Evolutionary conservation across 2,797 vertebrate species (phyloP).

Genomic region (Myotis daubentonii): DNA sequence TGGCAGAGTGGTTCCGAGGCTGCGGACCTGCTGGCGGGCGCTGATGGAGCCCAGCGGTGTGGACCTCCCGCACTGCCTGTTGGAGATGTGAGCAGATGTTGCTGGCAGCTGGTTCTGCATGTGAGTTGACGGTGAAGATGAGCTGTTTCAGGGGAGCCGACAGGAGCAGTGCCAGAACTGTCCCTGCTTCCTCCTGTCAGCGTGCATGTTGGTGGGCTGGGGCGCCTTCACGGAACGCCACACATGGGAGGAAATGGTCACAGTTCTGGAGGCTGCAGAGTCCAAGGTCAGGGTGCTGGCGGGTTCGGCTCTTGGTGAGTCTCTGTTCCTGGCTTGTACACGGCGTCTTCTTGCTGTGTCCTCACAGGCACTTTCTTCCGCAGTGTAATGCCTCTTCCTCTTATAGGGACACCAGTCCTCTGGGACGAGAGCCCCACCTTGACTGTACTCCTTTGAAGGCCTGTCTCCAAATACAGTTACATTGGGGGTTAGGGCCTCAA

Average conservation of each 20-base stretch:
- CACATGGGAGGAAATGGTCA: background rate
- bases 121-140: background rate
- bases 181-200: background rate
- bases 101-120: background rate
- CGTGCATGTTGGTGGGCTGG: background rate
- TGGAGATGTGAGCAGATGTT: background rate
- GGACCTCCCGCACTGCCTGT: background rate
- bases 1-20: background rate
- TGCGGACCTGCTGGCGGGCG: background rate
- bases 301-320: background rate
- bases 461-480: background rate
- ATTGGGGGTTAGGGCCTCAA: background rate
- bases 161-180: background rate
- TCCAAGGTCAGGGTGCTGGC: background rate
- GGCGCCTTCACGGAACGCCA: background rate
- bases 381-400: background rate
- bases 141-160: background rate
- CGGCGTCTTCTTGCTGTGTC: background rate
- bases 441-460: background rate
- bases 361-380: too few species aligned
- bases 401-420: background rate
- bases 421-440: background rate
- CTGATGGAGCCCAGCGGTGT: rapidly evolving
- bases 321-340: background rate
- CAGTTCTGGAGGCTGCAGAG: background rate